These are phyloP conservation scores for Drepana arcuata DNA, from an alignment of 1,140 invertebrate species.

Conservation along the genomic window DNA sequence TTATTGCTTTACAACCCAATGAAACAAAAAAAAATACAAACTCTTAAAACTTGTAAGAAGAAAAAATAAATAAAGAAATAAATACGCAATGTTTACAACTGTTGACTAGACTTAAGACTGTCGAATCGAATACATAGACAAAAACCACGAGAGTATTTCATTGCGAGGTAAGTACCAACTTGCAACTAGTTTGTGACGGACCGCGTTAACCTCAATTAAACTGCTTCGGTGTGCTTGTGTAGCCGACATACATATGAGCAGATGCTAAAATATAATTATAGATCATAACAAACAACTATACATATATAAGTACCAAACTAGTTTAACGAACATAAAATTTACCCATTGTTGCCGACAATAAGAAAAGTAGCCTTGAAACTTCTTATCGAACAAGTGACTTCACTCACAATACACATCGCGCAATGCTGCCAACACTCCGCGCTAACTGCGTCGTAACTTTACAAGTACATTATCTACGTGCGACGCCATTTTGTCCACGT, in stretches of 20 bases:
- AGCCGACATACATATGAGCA: conserved; percentile 8
- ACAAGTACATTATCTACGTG: too few relatives aligned
- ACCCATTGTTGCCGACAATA: conserved; percentile 49
- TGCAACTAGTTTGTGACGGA: too few relatives aligned
- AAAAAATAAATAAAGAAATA: too few relatives aligned
- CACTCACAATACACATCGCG: conserved; percentile 25
- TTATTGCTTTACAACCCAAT: too few relatives aligned
- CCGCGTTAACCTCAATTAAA: conserved; percentile 24
- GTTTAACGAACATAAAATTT: conserved; percentile 32
- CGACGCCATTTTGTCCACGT: conserved; percentile 57
- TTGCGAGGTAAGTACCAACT: too few relatives aligned
- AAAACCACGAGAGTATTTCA: too few relatives aligned
- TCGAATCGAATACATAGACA: too few relatives aligned
- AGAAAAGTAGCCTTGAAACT: conserved; percentile 59
- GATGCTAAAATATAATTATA: conserved; percentile 14
- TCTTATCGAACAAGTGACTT: conserved; percentile 62
- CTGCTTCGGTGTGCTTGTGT: conserved; percentile 10
- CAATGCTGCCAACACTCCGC: conserved; percentile 59
- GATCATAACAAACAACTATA: background rate
- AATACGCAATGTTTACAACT: too few relatives aligned
- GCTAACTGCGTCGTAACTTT: conserved; percentile 63
- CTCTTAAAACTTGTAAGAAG: too few relatives aligned
- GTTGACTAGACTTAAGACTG: too few relatives aligned
- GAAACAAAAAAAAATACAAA: too few relatives aligned
- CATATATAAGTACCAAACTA: conserved; percentile 11